Conservation (phyloP, 30 jellyfish, hydroid and myxozoan genomes). For the Pelagia noctiluca region DNA sequence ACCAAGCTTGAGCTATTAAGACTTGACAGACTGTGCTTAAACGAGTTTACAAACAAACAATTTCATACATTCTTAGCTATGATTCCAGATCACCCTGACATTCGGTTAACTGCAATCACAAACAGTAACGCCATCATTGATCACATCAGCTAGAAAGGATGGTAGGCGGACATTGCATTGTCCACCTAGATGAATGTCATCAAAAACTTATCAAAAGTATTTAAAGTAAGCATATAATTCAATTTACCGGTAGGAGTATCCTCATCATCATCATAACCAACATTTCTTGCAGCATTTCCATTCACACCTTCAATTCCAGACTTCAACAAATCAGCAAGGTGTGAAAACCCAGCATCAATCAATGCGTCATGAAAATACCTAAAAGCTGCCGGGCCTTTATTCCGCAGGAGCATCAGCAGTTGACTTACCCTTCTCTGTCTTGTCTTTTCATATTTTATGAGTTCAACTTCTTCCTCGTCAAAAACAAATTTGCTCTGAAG, state of each 20-base stretch:
- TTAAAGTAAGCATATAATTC: neutral
- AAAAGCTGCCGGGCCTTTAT: constrained; percentile 63
- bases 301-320: constrained; percentile 47
- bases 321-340: constrained; percentile 74
- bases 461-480: constrained; percentile 81
- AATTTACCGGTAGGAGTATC: neutral
- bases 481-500: constrained; percentile 81
- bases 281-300: constrained; percentile 35
- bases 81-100: too few species aligned
- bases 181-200: too few species aligned
- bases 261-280: constrained; percentile 9
- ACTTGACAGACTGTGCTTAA: too few species aligned
- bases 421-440: constrained; percentile 52
- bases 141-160: too few species aligned
- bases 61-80: too few species aligned
- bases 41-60: too few species aligned
- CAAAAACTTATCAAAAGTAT: neutral
- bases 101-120: too few species aligned
- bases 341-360: constrained; percentile 71
- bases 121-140: too few species aligned
- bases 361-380: constrained; percentile 80
- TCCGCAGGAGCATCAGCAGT: constrained; percentile 42
- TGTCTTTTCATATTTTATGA: constrained; percentile 71
- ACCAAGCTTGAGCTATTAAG: too few species aligned
- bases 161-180: too few species aligned